Base-by-base conservation (phyloP, 2,113 vertebrate species). In the Rhynchomys soricoides region DNA sequence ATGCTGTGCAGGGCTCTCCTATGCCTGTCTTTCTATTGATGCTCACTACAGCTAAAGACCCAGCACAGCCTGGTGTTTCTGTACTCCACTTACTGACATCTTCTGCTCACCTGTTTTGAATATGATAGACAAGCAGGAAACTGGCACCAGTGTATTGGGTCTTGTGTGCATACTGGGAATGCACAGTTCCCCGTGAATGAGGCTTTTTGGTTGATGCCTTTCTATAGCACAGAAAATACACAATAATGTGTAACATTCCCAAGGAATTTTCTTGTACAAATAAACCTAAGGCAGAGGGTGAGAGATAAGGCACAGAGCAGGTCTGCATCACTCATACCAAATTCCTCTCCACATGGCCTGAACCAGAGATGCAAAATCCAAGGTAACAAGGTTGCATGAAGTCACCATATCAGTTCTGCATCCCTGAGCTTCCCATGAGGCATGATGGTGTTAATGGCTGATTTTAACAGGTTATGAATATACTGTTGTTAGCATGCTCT, bases 211-310 rank as follows among this genome's bases (percentile, higher is more conserved):
- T 31, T 40, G 64, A 94, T 17, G 31, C 21, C 52, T 74, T 62
- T 19, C 17, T 1, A 5, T 19, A 22, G 45, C n/a, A 55, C 55
- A 74, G 37, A 90, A 64, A 13, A 19, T 6, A 2, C 26, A 52
- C n/a, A 57, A n/a, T 8, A 34, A 15, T 11, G 21, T 0, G 0
- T 0, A 45, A 48, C 4, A 43, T 2, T 34, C 37, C 71, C 52
- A 16, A 40, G 68, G 10, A 45, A 40, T 85, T 66, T 2, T 45
- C 29, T 66, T 86, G 17, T 6, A 34, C 62, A 86, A 43, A 86
- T 17, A 86, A 34, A 37, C 62, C 5, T 66, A 48, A 48, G 57
- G 8, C 24, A 29, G 31, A 57, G 1, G n/a, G 50, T 48, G 19
- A 4, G 19, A 12, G 2, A 17, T 10, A 10, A 16, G 21, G 26